Percentiles rank a stretch among this genome's conserved stretches.
Evolutionary conservation across 2,888 invertebrate species (phyloP).

Genomic region (Zaprionus bogoriensis): DNA sequence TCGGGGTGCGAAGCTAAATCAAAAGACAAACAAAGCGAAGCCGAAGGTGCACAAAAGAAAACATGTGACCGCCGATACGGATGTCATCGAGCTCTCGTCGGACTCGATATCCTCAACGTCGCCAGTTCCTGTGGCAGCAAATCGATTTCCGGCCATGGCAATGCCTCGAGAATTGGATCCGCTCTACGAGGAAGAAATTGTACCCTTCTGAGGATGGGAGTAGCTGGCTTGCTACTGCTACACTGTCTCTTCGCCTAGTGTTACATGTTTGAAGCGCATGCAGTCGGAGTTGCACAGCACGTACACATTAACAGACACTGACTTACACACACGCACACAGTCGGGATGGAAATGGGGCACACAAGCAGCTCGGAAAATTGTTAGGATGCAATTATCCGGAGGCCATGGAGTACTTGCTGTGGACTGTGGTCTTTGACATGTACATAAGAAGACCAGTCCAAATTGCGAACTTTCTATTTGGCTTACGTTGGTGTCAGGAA

Average conservation of each 20-base stretch:
- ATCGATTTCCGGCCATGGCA: constrained; percentile 24
- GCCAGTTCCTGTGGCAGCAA: constrained; percentile 21
- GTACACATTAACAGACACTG: constrained; percentile 1
- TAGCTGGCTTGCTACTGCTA: neutral
- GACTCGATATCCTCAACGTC: constrained; percentile 51
- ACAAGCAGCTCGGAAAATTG: constrained; percentile 78
- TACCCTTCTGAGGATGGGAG: constrained; percentile 47
- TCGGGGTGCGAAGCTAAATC: constrained; percentile 11
- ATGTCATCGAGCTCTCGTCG: constrained; percentile 60
- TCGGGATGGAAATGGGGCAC: constrained; percentile 6
- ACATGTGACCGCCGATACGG: constrained; percentile 44
- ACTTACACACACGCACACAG: constrained; percentile 1
- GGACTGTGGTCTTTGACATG: constrained; percentile 36
- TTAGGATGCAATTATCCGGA: constrained; percentile 80
- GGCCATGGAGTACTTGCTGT: constrained; percentile 71
- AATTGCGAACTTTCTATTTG: constrained; percentile 3
- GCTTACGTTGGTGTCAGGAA: constrained; percentile 25
- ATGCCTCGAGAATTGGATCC: constrained; percentile 66
- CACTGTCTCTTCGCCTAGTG: constrained; percentile 15
- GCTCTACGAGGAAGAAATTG: constrained; percentile 78
- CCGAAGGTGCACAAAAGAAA: constrained; percentile 24
- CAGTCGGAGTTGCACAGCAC: constrained; percentile 54
- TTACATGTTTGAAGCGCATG: constrained; percentile 67
- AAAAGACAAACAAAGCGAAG: constrained; percentile 21
- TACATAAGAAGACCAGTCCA: constrained; percentile 17